Evolutionary conservation across 2,888 invertebrate species (phyloP), one percentile per base, ranked within the genome.

Genomic region (Eupithecia pulchellata): DNA sequence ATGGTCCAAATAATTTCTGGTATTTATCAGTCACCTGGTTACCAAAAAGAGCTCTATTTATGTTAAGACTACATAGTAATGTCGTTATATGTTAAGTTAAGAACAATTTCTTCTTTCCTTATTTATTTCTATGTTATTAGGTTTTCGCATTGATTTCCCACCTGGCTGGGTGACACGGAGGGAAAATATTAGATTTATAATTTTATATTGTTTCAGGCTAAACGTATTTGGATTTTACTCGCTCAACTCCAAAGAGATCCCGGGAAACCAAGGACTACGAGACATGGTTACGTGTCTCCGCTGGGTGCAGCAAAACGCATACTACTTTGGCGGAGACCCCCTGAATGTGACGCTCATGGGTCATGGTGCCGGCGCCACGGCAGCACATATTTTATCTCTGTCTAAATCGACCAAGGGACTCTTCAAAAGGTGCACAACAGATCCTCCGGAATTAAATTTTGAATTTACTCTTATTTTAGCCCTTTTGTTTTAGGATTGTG

Each of bases 231-330:
- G 64, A 20, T 66, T 69, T 39, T 36, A 64, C 0, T 67, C 61
- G n/a, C 81, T 91, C n/a, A 83, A 85, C 74, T 81, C 86, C 1
- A 60, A 81, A 2, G 77, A 81, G 62, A 79, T 90, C 11, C 91
- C 91, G 4, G 91, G 91, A 25, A 92, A 92, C 82, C 85, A 85
- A 47, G 92, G 89, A 0, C 75, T 92, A 11, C 85, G 90, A 0
- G 91, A 92, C 75, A 78, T 82, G 58, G 72, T 89, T 25, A 86
- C 87, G 5, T 79, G 90, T 63, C 87, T 5, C 79, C 90, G 60
- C 82, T 92, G 92, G 92, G 88, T 92, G 76, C 81, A 78, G 66
- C 72, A 71, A 42, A 91, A 92, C 77, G 88, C 87, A 2, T 69
- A 68, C 1, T 68, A 75, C 27, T 91, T 91, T 74, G 91, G 91